Base-by-base conservation (phyloP, 2,797 vertebrate species). In the Alosa sapidissima region DNA sequence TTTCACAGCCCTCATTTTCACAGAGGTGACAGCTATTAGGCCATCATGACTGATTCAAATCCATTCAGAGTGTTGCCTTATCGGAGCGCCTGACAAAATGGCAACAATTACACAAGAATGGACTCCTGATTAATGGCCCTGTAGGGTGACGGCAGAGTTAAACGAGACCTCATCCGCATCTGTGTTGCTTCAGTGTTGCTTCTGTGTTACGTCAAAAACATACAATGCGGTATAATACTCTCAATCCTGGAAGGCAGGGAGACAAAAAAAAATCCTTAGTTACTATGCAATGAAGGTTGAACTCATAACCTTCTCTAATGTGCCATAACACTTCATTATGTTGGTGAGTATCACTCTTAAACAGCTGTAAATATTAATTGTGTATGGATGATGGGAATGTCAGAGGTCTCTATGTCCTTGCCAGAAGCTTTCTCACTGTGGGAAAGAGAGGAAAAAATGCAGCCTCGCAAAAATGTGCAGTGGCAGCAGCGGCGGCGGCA, bases 11-110 rank as follows among this genome's bases (percentile, higher is more conserved):
- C 89, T 91, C 85, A 86, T 90, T 55, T 90, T 91, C 89, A 85
- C 91, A 86, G 90, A 87, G 92, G 91, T 92, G 94, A 94, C 92
- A 90, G 90, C 90, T 84, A 84, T 90, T 89, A 90, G 91, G 87
- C 9, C 83, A 81, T 91, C 91, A 89, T 85, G 84, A 90, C 88
- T 85, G 87, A 93, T 90, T 90, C 83, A 24, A 49, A 91, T 91
- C 92, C 89, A 62, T 90, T 90, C 88, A 88, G 91, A 93, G 90
- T 91, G 91, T 89, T 81, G 91, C 89, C 88, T 94, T 90, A 93
- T 92, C 91, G 89, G 91, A 87, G 86, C 81, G 84, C 81, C 16
- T 58, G 58, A 83, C 83, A 81, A 85, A 86, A 87, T 81, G n/a
- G 65, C 28, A 86, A 89, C 91, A 92, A 94, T 95, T 93, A 95